Conservation (phyloP, 2,113 vertebrate species). For the Bambusicola thoracicus region DNA sequence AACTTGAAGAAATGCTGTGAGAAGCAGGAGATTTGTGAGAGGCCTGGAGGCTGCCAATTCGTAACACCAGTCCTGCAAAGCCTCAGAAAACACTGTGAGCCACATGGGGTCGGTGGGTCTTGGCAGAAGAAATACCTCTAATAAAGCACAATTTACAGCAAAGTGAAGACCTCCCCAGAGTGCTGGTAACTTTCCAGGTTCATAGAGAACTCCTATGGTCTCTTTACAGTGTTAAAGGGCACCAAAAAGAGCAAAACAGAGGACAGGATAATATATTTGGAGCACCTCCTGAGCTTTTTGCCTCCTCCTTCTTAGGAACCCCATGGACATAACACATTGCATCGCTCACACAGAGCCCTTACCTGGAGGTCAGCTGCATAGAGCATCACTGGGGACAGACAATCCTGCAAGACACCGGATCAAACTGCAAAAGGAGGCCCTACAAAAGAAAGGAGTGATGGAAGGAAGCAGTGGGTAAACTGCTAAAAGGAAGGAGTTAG, state of each 20-base stretch:
- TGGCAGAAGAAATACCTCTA: not conserved
- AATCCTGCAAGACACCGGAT: accelerated
- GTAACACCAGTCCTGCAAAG: not conserved
- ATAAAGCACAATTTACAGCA: not conserved
- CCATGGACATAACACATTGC: accelerated
- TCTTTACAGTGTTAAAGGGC: not conserved
- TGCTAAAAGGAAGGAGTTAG: not conserved
- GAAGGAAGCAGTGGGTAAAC: not conserved
- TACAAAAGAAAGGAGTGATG: not conserved
- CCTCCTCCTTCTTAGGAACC: not conserved
- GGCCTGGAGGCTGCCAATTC: not conserved
- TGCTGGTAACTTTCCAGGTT: constrained; percentile 1
- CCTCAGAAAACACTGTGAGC: constrained; percentile 12
- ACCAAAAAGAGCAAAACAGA: not conserved
- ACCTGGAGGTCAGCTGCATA: accelerated
- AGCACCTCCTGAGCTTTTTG: not conserved
- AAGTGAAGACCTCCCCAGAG: not conserved
- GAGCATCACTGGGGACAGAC: not conserved
- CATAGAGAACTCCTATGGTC: not conserved
- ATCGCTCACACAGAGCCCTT: accelerated
- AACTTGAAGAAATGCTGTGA: not conserved
- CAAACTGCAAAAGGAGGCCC: not conserved
- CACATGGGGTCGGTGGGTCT: not conserved
- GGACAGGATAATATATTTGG: not conserved
- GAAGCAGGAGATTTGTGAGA: not conserved